A percentile compares a stretch with the other conserved stretches of the same genome.
phyloP scores from a whole-genome alignment of 2,797 vertebrate species.

The Gastrophryne carolinensis region DNA sequence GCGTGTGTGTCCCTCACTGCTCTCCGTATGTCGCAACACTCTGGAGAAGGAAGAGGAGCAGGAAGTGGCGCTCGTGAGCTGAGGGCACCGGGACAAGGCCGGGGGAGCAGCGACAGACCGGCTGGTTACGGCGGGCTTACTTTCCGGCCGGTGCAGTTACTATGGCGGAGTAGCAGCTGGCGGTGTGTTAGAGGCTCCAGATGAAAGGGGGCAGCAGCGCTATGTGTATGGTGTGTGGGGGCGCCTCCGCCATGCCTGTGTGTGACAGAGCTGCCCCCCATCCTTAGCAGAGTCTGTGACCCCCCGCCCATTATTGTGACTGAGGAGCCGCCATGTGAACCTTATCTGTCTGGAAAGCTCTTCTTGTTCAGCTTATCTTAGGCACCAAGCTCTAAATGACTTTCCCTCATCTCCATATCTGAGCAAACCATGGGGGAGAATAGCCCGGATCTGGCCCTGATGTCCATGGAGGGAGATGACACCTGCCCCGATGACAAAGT shows the following conservation, averaged over 20 bases:
- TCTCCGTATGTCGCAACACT: not conserved
- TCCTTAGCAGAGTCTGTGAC: not conserved
- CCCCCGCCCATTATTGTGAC: not conserved
- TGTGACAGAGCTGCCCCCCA: too few relatives aligned
- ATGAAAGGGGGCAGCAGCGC: not conserved
- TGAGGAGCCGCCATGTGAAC: not conserved
- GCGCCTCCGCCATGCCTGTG: too few relatives aligned
- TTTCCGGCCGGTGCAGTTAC: too few relatives aligned
- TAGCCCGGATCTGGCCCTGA: conserved; percentile 80
- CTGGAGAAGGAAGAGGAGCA: conserved; percentile 6
- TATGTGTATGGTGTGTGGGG: too few relatives aligned
- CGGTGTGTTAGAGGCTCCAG: not conserved
- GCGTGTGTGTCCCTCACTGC: not conserved
- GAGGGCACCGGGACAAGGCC: not conserved
- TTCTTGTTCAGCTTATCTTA: too few relatives aligned
- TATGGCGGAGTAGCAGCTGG: not conserved
- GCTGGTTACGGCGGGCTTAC: too few relatives aligned
- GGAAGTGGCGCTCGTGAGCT: conserved; percentile 32
- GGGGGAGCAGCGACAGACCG: too few relatives aligned
- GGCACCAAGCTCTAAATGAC: too few relatives aligned
- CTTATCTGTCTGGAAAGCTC: too few relatives aligned
- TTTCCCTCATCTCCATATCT: not conserved
- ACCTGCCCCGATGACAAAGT: conserved; percentile 74
- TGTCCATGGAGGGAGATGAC: conserved; percentile 83
- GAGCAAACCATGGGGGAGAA: conserved; percentile 98